phyloP scores from a whole-genome alignment of 1,140 invertebrate genomes.

The Steinernema feltiae region DNA sequence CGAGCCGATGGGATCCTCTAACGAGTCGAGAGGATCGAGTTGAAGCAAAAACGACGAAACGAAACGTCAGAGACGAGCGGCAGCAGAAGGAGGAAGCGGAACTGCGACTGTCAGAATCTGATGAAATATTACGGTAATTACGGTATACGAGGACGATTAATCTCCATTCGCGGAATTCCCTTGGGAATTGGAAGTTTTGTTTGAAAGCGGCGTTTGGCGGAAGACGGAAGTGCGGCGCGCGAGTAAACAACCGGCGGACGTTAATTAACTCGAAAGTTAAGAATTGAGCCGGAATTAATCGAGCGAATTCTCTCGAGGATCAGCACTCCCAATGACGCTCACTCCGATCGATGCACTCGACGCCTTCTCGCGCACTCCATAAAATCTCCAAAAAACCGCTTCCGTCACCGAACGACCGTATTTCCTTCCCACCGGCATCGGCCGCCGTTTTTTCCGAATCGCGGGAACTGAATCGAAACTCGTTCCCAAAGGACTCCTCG shows the following conservation, averaged over 20 bases:
- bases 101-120: no score
- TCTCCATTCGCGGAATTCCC: not conserved
- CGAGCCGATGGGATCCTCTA: not conserved
- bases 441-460: not conserved
- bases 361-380: conserved; percentile 9
- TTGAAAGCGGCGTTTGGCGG: not conserved
- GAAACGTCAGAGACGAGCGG: not conserved
- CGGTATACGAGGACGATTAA: not conserved
- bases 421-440: not conserved
- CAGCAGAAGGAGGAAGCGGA: no score
- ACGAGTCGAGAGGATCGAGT: not conserved
- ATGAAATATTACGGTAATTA: not conserved
- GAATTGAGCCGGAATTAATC: no score
- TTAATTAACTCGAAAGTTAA: no score
- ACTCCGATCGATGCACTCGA: not conserved
- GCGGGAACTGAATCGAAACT: not conserved
- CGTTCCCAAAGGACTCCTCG: not conserved
- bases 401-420: not conserved
- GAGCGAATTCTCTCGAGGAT: not conserved
- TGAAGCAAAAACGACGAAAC: not conserved
- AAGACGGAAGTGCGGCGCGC: no score
- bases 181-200: not conserved
- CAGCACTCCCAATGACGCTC: not conserved
- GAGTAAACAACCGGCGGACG: no score
- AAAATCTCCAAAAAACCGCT: conserved; percentile 3